Percentiles rank a stretch among this genome's conserved stretches.
These are phyloP conservation scores for Eupelmus urozonus DNA, from an alignment of 2,888 invertebrate genomes.

Conservation along the genomic window DNA sequence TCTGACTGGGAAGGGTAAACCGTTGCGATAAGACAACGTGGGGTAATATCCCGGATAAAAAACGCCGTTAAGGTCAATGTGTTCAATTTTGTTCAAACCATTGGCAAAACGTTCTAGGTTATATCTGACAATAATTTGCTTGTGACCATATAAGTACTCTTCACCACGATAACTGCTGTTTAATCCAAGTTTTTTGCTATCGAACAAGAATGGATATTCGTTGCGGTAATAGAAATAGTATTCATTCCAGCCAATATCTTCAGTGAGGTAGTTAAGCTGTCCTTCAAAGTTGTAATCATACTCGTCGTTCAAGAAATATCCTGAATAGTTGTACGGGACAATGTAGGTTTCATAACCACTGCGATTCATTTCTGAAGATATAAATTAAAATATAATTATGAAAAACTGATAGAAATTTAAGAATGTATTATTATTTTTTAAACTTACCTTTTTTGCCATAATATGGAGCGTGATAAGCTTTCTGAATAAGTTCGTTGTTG, in stretches of 20 bases:
- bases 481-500: conserved; percentile 80
- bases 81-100: conserved; percentile 81
- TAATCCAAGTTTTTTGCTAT: conserved; percentile 78
- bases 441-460: conserved; percentile 70
- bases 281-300: conserved; percentile 80
- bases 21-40: conserved; percentile 81
- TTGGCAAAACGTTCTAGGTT: conserved; percentile 84
- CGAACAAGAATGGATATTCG: conserved; percentile 83
- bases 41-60: conserved; percentile 81
- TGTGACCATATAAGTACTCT: conserved; percentile 76
- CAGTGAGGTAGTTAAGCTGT: conserved; percentile 83
- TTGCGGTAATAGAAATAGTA: conserved; percentile 83
- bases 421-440: too few relatives aligned
- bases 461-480: conserved; percentile 75
- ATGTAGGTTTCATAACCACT: conserved; percentile 75
- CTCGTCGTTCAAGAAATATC: conserved; percentile 78
- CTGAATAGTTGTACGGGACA: conserved; percentile 81
- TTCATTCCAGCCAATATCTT: conserved; percentile 84
- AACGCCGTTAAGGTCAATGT: conserved; percentile 79
- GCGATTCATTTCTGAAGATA: conserved; percentile 62
- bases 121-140: conserved; percentile 79
- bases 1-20: conserved; percentile 78
- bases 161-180: conserved; percentile 76
- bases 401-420: too few relatives aligned
- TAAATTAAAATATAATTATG: background rate